A percentile compares a stretch with the other conserved stretches of the same genome.
phyloP scores from a whole-genome alignment of 2,113 vertebrate genomes.

The Bubo bubo region DNA sequence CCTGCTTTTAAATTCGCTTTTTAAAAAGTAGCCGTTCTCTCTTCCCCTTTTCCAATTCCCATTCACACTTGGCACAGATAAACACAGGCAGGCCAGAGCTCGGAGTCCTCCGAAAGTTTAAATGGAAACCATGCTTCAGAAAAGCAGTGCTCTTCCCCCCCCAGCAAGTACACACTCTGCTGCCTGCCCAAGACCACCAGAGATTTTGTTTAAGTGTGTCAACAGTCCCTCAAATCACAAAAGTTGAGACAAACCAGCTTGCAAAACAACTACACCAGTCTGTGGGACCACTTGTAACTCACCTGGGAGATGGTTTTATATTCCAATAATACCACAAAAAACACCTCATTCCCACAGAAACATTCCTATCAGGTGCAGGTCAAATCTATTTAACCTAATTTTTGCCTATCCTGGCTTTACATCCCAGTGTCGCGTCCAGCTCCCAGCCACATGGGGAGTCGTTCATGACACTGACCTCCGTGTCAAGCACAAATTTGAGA shows the following conservation, averaged over 20 bases:
- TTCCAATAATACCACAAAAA: background rate
- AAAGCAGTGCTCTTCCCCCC: background rate
- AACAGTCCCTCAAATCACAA: background rate
- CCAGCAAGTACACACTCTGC: background rate
- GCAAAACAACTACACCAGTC: background rate
- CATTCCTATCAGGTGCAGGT: background rate
- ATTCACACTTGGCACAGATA: conserved; percentile 54
- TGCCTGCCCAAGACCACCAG: background rate
- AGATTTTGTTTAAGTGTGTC: background rate
- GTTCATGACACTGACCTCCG: background rate
- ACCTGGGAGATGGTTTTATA: background rate
- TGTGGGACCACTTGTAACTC: background rate
- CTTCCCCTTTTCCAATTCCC: conserved; percentile 56
- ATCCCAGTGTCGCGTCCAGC: background rate
- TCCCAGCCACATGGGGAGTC: background rate
- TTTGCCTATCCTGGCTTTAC: background rate
- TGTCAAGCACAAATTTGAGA: conserved; percentile 18
- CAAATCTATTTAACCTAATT: background rate
- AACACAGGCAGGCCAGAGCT: conserved; percentile 1
- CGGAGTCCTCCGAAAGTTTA: background rate
- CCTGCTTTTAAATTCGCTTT: conserved; percentile 72
- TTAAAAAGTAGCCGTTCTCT: conserved; percentile 55
- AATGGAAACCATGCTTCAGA: conserved; percentile 20
- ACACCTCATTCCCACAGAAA: background rate
- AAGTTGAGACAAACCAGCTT: background rate